A percentile compares a stretch with the other conserved stretches of the same genome.
phyloP scores from a whole-genome alignment of 2,888 invertebrate species.

The Drosophila bunnanda region DNA sequence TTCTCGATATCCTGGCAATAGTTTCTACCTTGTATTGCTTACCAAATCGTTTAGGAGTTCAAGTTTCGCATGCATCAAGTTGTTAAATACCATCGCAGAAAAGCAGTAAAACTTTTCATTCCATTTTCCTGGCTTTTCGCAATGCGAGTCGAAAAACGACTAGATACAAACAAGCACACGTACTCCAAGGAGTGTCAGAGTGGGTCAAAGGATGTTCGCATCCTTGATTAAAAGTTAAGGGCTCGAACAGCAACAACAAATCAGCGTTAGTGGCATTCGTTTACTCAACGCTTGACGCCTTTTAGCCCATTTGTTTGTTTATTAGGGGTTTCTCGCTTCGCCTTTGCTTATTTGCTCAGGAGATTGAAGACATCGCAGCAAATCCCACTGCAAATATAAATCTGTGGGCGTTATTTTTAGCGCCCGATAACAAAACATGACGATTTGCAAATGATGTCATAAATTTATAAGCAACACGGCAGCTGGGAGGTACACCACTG shows the following conservation, averaged over 20 bases:
- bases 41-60: slow-evolving; percentile 5
- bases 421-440: slow-evolving; percentile 58
- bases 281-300: slow-evolving; percentile 39
- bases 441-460: slow-evolving; percentile 75
- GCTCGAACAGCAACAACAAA: slow-evolving; percentile 33
- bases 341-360: slow-evolving; percentile 31
- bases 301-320: slow-evolving; percentile 49
- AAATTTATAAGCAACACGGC: slow-evolving; percentile 46
- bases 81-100: slow-evolving; percentile 27
- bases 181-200: slow-evolving; percentile 4
- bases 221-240: slow-evolving; percentile 41
- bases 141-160: slow-evolving; percentile 6
- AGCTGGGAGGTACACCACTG: neutral
- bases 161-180: slow-evolving; percentile 26
- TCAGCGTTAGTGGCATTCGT: slow-evolving; percentile 36
- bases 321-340: slow-evolving; percentile 20
- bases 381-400: slow-evolving; percentile 42
- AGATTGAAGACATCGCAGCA: slow-evolving; percentile 27
- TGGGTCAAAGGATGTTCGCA: slow-evolving; percentile 1
- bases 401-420: slow-evolving; percentile 24
- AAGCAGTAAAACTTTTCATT: slow-evolving; percentile 33
- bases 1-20: neutral
- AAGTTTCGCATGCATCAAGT: slow-evolving; percentile 17
- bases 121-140: slow-evolving; percentile 12
- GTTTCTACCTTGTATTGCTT: neutral